Conservation (phyloP, 2,888 invertebrate genomes). For the Rhaphigaster nebulosa region DNA sequence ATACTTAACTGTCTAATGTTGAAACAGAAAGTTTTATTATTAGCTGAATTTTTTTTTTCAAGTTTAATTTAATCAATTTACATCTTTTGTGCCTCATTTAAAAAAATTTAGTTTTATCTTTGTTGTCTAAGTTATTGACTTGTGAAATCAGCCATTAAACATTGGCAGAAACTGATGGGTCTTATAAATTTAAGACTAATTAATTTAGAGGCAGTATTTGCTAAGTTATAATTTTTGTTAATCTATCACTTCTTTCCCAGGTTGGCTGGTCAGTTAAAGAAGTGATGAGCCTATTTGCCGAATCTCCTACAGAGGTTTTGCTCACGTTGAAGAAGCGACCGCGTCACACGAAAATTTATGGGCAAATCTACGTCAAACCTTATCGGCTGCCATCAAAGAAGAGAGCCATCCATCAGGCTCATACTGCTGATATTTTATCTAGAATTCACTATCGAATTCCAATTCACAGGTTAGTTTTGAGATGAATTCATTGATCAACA, state of each 20-base stretch:
- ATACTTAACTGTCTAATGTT: no score
- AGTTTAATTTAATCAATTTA: no score
- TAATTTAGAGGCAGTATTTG: no score
- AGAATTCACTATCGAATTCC: slow-evolving; percentile 62
- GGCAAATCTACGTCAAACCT: slow-evolving; percentile 80
- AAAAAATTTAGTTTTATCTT: no score
- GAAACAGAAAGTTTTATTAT: no score
- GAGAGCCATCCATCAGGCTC: slow-evolving; percentile 72
- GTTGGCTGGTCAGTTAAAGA: slow-evolving; percentile 88
- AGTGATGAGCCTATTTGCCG: slow-evolving; percentile 80
- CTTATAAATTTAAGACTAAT: no score
- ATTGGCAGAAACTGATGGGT: no score
- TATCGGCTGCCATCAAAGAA: slow-evolving; percentile 81
- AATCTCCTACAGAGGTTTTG: slow-evolving; percentile 84
- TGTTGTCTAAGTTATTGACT: no score
- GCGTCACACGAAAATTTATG: slow-evolving; percentile 83
- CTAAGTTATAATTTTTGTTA: slow-evolving; percentile 51
- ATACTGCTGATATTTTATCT: slow-evolving; percentile 70
- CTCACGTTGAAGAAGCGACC: slow-evolving; percentile 87
- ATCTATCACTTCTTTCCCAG: slow-evolving; percentile 68
- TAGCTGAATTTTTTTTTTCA: no score
- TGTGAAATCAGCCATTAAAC: no score
- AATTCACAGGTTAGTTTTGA: slow-evolving; percentile 59
- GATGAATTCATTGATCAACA: neutral
- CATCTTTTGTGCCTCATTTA: no score